Percentiles rank a stretch among this genome's conserved stretches.
phyloP scores from a whole-genome alignment of 2,797 vertebrate species.

The Malurus splendens region DNA sequence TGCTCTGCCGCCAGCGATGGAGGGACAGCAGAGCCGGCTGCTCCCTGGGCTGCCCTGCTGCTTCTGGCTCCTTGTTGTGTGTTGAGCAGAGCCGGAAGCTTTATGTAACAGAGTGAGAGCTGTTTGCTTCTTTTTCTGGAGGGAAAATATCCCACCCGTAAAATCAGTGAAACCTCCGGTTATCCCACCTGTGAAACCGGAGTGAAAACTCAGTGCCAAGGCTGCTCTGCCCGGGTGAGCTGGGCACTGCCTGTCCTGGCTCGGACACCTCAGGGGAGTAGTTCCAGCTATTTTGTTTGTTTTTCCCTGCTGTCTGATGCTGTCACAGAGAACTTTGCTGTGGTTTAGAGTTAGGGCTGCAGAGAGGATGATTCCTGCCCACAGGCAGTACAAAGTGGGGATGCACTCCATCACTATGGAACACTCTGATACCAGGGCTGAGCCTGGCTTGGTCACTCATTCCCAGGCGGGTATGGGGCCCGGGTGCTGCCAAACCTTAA shows the following conservation, averaged over 20 bases:
- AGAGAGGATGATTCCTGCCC: neutral
- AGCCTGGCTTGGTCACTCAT: rapidly evolving
- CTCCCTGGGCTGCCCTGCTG: neutral
- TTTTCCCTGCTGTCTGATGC: neutral
- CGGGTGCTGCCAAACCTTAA: rapidly evolving
- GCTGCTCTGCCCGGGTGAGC: neutral
- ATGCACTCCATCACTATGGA: rapidly evolving
- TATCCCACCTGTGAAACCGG: neutral
- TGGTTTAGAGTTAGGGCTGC: neutral
- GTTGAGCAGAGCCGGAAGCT: neutral
- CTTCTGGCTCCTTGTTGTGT: rapidly evolving
- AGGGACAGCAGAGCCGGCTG: neutral
- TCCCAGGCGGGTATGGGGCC: neutral
- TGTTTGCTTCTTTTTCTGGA: neutral
- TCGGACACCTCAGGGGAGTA: no score
- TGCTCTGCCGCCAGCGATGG: neutral
- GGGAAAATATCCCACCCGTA: neutral
- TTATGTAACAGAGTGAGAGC: rapidly evolving
- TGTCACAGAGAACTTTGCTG: neutral
- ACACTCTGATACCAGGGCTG: rapidly evolving
- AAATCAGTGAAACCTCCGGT: neutral
- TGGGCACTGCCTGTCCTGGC: neutral
- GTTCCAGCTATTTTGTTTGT: neutral
- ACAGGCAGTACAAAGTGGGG: neutral
- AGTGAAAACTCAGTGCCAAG: neutral